A percentile compares a stretch with the other conserved stretches of the same genome.
phyloP scores from a whole-genome alignment of 2,888 invertebrate genomes.

The Aleiodes alternator region DNA sequence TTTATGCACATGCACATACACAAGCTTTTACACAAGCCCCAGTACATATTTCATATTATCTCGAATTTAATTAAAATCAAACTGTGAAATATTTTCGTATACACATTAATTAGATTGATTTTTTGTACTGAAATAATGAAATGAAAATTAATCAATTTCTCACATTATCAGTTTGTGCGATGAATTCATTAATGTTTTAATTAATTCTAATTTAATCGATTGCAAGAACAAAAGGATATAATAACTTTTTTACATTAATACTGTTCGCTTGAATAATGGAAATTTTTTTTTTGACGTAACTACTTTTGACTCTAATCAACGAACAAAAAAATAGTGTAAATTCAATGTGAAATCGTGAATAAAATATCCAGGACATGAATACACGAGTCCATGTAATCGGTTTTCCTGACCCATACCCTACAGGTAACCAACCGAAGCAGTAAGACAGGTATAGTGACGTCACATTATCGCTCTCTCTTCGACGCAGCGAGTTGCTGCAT shows the following conservation, averaged over 20 bases:
- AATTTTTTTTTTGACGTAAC: no score
- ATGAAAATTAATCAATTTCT: no score
- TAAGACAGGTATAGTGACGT: constrained; percentile 71
- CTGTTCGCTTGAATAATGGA: no score
- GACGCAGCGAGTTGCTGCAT: constrained; percentile 62
- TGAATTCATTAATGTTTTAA: no score
- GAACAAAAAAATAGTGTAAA: neutral
- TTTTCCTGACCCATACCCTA: constrained; percentile 68
- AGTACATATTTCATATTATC: neutral
- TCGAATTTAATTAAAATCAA: constrained; percentile 42
- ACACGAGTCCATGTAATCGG: constrained; percentile 38
- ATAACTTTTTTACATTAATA: no score
- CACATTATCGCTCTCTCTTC: constrained; percentile 55
- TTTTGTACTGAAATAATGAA: no score
- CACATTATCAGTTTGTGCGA: no score
- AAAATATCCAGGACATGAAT: constrained; percentile 33
- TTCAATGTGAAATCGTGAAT: constrained; percentile 35
- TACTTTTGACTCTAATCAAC: no score
- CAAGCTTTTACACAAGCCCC: neutral
- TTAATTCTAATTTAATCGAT: no score
- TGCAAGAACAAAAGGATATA: no score
- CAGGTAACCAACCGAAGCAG: constrained; percentile 61
- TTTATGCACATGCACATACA: constrained; percentile 22
- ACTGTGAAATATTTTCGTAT: constrained; percentile 30
- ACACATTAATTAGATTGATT: neutral